A percentile compares a stretch with the other conserved stretches of the same genome.
phyloP scores from a whole-genome alignment of 2,113 vertebrate species.

The Xerus inauris region DNA sequence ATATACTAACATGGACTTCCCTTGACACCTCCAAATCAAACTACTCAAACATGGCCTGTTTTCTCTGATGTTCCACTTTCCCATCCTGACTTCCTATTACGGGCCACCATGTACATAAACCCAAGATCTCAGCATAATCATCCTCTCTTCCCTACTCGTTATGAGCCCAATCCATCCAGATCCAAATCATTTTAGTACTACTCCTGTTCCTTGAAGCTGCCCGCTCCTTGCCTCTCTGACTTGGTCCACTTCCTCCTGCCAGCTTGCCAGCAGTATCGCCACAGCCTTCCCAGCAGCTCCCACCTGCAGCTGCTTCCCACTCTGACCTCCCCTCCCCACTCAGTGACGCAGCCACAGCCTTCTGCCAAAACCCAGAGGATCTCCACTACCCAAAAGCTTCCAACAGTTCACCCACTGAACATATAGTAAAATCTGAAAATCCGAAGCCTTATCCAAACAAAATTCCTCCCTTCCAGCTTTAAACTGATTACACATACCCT shows the following conservation, averaged over 20 bases:
- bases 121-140: not conserved
- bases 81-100: not conserved
- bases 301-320: not conserved
- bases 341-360: not conserved
- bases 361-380: not conserved
- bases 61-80: too few species aligned
- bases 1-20: accelerated
- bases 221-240: not conserved
- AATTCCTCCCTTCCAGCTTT: not conserved
- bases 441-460: not conserved
- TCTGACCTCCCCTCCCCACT: not conserved
- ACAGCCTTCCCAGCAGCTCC: accelerated
- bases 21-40: not conserved
- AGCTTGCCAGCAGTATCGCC: not conserved
- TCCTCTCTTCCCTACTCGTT: not conserved
- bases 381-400: not conserved
- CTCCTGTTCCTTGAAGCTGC: not conserved
- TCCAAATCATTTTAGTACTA: too few species aligned
- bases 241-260: not conserved
- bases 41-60: not conserved
- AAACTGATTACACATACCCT: not conserved
- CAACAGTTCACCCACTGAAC: not conserved
- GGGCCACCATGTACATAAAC: not conserved
- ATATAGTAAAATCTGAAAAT: not conserved
- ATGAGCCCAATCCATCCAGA: not conserved